phyloP scores from a whole-genome alignment of 1,140 invertebrate species.

The Choristoneura fumiferana region DNA sequence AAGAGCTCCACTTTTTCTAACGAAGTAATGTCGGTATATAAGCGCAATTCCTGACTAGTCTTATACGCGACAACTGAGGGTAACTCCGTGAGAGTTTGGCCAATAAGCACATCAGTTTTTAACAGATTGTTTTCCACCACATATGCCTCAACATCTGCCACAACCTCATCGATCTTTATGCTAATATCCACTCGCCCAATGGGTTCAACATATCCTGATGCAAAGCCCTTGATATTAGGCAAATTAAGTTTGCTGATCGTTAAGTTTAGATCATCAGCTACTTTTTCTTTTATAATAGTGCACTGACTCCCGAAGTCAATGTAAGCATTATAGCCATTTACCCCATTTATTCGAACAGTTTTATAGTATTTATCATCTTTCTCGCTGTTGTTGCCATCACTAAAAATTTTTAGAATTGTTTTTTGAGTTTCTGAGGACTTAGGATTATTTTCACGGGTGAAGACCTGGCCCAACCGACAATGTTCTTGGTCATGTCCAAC shows the following conservation, averaged over 20 bases:
- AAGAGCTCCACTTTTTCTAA: not conserved
- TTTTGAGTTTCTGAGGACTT: too few species aligned
- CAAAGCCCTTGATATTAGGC: conserved; percentile 20
- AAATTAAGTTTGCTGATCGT: not conserved
- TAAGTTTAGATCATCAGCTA: not conserved
- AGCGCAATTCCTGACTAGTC: not conserved
- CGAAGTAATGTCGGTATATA: conserved; percentile 11
- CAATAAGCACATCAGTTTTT: conserved; percentile 21
- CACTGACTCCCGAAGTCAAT: conserved; percentile 24
- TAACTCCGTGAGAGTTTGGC: conserved; percentile 20
- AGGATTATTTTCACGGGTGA: too few species aligned
- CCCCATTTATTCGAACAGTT: too few species aligned
- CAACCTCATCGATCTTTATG: conserved; percentile 10
- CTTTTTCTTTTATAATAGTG: conserved; percentile 1
- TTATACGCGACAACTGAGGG: conserved; percentile 11
- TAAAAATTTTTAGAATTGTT: too few species aligned
- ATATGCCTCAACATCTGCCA: conserved; percentile 5
- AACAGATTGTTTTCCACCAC: conserved; percentile 9
- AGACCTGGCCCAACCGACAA: too few species aligned
- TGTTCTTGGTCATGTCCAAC: conserved; percentile 21
- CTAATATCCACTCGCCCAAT: not conserved
- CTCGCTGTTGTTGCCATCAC: too few species aligned
- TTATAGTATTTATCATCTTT: too few species aligned
- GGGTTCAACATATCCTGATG: conserved; percentile 3
- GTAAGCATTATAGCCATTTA: too few species aligned